Conservation (phyloP, 2,888 invertebrate genomes). For the Pollenia angustigena region DNA sequence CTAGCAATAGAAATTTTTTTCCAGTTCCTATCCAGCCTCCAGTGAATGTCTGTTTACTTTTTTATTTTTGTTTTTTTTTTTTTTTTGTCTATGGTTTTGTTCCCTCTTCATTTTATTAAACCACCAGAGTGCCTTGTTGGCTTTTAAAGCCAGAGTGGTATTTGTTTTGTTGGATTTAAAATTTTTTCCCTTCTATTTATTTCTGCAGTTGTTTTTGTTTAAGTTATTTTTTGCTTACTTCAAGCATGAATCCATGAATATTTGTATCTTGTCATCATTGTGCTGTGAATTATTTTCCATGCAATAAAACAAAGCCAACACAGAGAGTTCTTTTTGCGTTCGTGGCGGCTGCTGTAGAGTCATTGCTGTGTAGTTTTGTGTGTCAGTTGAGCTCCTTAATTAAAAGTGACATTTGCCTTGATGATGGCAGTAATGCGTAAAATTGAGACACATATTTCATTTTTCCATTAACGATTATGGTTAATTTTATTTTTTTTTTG, state of each 20-base stretch:
- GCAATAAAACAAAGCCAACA: conserved; percentile 52
- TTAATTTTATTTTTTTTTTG: conserved; percentile 22
- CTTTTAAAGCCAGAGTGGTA: conserved; percentile 67
- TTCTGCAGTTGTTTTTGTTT: conserved; percentile 55
- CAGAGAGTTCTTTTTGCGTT: neutral
- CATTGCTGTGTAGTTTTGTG: neutral
- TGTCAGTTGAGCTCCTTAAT: conserved; percentile 63
- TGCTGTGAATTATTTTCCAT: conserved; percentile 59
- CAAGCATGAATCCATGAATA: conserved; percentile 62
- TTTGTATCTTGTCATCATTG: conserved; percentile 68
- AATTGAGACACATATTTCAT: conserved; percentile 63
- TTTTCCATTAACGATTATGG: conserved; percentile 20
- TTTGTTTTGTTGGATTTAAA: conserved; percentile 57
- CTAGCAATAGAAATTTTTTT: conserved; percentile 2
- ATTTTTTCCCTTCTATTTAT: conserved; percentile 34
- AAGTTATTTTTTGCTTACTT: conserved; percentile 3
- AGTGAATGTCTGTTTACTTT: conserved; percentile 8
- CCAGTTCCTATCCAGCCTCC: conserved; percentile 42
- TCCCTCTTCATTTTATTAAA: conserved; percentile 49
- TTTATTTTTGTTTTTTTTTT: neutral
- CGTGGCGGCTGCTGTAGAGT: neutral
- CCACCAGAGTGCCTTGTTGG: conserved; percentile 59
- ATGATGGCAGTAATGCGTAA: conserved; percentile 70
- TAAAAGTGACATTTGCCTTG: conserved; percentile 70
- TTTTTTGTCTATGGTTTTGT: conserved; percentile 15